Evolutionary conservation across 2,888 invertebrate genomes (phyloP).

Genomic region (Hypomecis punctinalis): DNA sequence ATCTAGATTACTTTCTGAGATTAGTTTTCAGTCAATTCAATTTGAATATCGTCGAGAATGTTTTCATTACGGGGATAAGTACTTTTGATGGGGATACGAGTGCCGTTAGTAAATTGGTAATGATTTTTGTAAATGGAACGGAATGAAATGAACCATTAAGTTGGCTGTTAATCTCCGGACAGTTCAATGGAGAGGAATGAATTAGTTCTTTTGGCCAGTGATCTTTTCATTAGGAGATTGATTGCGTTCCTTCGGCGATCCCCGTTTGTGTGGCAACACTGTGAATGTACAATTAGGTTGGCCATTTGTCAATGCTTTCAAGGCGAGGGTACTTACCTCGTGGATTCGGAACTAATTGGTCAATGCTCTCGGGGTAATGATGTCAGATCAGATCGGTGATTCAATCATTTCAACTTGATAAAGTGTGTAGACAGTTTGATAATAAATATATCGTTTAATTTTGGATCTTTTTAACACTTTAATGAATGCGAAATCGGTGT

Average conservation of each 20-base stretch:
- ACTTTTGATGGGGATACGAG: slow-evolving; percentile 3
- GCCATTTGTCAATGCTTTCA: slow-evolving; percentile 53
- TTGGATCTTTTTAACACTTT: too few relatives aligned
- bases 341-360: slow-evolving; percentile 38
- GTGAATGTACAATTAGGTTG: slow-evolving; percentile 53
- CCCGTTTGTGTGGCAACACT: slow-evolving; percentile 51
- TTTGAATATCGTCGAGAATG: slow-evolving; percentile 21
- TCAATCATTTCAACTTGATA: slow-evolving; percentile 5
- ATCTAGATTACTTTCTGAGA: slow-evolving; percentile 26
- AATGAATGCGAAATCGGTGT: too few relatives aligned
- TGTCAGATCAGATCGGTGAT: slow-evolving; percentile 13
- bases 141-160: slow-evolving; percentile 33
- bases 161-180: slow-evolving; percentile 48
- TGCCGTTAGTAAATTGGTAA: slow-evolving; percentile 28
- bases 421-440: background rate
- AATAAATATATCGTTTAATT: too few relatives aligned
- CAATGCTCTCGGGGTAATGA: slow-evolving; percentile 28
- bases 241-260: slow-evolving; percentile 53
- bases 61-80: slow-evolving; percentile 16
- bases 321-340: slow-evolving; percentile 11
- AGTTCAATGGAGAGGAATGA: slow-evolving; percentile 49
- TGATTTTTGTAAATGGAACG: slow-evolving; percentile 33
- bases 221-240: slow-evolving; percentile 61
- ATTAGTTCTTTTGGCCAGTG: slow-evolving; percentile 51
- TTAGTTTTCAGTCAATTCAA: slow-evolving; percentile 26